Base-by-base conservation (phyloP, 1,140 invertebrate genomes). In the Wasmannia auropunctata region DNA sequence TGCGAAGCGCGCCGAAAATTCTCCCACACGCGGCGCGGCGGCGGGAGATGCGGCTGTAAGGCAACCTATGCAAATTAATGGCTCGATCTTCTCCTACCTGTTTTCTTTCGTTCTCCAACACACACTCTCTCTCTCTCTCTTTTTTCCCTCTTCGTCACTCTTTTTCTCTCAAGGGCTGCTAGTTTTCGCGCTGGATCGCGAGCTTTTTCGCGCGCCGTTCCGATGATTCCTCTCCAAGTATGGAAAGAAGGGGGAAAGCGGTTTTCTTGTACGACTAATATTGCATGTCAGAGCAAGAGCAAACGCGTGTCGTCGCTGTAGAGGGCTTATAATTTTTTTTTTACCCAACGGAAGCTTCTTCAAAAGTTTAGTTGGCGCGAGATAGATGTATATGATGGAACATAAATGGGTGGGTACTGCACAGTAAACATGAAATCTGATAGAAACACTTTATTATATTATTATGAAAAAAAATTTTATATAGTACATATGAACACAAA, bases 1-100 rank as follows among this genome's bases (percentile, higher is more conserved):
- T 69, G 80, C 76, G n/a, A n/a, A n/a, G n/a, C 62, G 62, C 56
- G 19, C 60, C 75, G 85, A 90, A 89, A 90, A 90, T 90, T 87
- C 88, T 49, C 49, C 22, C 72, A n/a, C n/a, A n/a, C n/a, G n/a
- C n/a, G n/a, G 6, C 10, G 40, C 54, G 22, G 8, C 54, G 56
- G n/a, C 22, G 43, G 54, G n/a, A 60, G 69, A 76, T 62, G 56
- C 54, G 40, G 72, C 34, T 62, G 28, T 46, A 37, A 46, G 75
- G 67, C 43, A 86, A 65, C 67, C 83, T 56, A 85, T 79, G 84
- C 69, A 85, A 89, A 88, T 88, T 86, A 89, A 88, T 60, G 77
- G 54, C 83, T 86, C 43, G 51, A 14, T 37, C 28, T 28, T n/a
- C 25, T 11, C 22, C 25, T 10, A 5, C 56, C 49, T 11, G 19